phyloP scores from a whole-genome alignment of 2,797 vertebrate species.

The Notoglanidium macrostoma region DNA sequence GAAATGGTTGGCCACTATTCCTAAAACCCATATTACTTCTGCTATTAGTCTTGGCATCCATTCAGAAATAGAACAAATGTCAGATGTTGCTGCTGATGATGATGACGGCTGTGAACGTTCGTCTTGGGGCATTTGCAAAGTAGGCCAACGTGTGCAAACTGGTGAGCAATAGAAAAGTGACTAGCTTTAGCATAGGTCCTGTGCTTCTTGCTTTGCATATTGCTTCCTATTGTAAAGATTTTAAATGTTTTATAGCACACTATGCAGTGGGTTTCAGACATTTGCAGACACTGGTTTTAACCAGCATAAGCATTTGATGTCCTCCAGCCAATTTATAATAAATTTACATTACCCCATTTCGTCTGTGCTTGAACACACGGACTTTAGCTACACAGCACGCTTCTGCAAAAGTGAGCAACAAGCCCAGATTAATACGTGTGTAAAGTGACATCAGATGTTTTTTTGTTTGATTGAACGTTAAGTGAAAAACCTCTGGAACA shows the following conservation, averaged over 20 bases:
- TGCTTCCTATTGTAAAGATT: not conserved
- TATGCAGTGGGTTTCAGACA: not conserved
- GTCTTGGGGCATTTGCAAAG: not conserved
- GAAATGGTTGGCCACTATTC: not conserved
- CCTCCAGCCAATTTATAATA: not conserved
- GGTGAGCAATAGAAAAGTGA: not conserved
- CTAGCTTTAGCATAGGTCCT: not conserved
- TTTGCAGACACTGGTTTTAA: not conserved
- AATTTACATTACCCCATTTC: not conserved
- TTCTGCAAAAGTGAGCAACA: too few species aligned
- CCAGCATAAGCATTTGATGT: not conserved
- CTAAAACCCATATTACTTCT: too few species aligned
- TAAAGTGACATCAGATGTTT: not conserved
- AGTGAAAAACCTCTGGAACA: not conserved
- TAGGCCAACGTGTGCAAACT: not conserved
- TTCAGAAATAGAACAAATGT: not conserved
- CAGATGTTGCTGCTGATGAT: not conserved
- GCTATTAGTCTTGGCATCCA: not conserved
- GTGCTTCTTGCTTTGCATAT: not conserved
- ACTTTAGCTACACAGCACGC: not conserved
- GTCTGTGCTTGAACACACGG: too few species aligned
- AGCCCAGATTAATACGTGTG: not conserved
- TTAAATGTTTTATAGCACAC: not conserved
- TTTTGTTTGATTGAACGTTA: not conserved
- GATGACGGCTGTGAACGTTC: not conserved